phyloP scores from a whole-genome alignment of 2,888 invertebrate species.

The Drosophila putrida region DNA sequence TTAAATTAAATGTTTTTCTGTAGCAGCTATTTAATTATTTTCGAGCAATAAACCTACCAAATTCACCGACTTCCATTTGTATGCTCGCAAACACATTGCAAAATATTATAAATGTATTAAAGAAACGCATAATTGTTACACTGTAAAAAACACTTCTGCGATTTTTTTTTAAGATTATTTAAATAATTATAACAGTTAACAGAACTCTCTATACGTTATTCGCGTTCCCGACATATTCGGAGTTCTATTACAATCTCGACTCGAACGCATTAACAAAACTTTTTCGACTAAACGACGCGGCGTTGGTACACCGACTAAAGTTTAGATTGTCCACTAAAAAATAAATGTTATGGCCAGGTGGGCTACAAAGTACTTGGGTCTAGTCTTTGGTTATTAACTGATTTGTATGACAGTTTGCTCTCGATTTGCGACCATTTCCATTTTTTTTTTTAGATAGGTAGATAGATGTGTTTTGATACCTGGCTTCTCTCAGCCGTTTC shows the following conservation, averaged over 20 bases:
- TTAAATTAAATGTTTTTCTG: too few species aligned
- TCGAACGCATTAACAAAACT: constrained; percentile 59
- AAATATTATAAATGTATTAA: constrained; percentile 46
- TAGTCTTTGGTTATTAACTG: constrained; percentile 68
- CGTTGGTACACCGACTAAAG: constrained; percentile 44
- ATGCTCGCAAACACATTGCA: constrained; percentile 53
- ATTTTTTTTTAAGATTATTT: not conserved
- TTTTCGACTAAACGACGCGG: constrained; percentile 57
- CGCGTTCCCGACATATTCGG: constrained; percentile 1
- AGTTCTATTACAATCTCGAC: constrained; percentile 34
- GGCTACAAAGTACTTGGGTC: constrained; percentile 18
- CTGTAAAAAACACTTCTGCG: not conserved
- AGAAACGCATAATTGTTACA: constrained; percentile 43
- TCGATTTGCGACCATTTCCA: constrained; percentile 68
- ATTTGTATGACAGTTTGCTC: constrained; percentile 78
- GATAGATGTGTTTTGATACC: constrained; percentile 11
- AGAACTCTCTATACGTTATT: constrained; percentile 21
- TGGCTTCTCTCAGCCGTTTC: not conserved
- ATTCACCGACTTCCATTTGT: constrained; percentile 70
- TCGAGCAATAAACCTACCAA: constrained; percentile 79
- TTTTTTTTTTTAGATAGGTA: constrained; percentile 41
- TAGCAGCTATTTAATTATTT: not conserved
- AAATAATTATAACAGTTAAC: not conserved
- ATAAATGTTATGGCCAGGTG: constrained; percentile 61
- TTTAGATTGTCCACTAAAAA: constrained; percentile 69